Conservation (phyloP, 2,888 invertebrate species). For the Microctonus hyperodae region DNA sequence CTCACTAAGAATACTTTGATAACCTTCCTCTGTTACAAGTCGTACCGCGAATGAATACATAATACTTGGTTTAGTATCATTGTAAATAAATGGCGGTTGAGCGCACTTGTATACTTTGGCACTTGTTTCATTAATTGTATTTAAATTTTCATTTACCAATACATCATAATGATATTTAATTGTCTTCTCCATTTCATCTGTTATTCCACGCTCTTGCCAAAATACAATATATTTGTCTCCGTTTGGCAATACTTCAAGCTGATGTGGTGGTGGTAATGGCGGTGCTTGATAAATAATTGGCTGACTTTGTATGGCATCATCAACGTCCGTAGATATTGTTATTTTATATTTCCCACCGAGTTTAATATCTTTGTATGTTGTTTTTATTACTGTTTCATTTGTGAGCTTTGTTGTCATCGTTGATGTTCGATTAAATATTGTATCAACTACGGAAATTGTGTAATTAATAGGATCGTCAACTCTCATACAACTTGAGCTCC, state of each 20-base stretch:
- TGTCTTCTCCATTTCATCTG: constrained; percentile 46
- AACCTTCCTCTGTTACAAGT: constrained; percentile 69
- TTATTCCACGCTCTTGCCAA: constrained; percentile 69
- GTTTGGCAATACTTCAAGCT: constrained; percentile 69
- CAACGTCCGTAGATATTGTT: constrained; percentile 64
- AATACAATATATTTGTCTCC: constrained; percentile 71
- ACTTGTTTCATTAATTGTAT: constrained; percentile 63
- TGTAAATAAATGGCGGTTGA: constrained; percentile 68
- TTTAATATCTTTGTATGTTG: constrained; percentile 66
- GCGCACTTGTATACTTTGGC: constrained; percentile 64
- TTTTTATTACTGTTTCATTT: constrained; percentile 64
- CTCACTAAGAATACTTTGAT: constrained; percentile 71
- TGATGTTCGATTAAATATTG: constrained; percentile 61
- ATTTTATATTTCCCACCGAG: constrained; percentile 68
- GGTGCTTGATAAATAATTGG: constrained; percentile 67
- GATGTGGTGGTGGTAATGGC: constrained; percentile 70
- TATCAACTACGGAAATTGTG: constrained; percentile 66
- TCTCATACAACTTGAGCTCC: constrained; percentile 76
- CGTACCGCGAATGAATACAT: constrained; percentile 73
- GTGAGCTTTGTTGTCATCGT: constrained; percentile 66
- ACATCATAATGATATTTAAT: constrained; percentile 70
- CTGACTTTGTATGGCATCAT: constrained; percentile 63
- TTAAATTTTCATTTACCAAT: constrained; percentile 68
- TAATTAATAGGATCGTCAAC: constrained; percentile 66
- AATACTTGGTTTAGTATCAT: constrained; percentile 64